Conservation (phyloP, 2,113 vertebrate species). For the Chlamydotis undulata region DNA sequence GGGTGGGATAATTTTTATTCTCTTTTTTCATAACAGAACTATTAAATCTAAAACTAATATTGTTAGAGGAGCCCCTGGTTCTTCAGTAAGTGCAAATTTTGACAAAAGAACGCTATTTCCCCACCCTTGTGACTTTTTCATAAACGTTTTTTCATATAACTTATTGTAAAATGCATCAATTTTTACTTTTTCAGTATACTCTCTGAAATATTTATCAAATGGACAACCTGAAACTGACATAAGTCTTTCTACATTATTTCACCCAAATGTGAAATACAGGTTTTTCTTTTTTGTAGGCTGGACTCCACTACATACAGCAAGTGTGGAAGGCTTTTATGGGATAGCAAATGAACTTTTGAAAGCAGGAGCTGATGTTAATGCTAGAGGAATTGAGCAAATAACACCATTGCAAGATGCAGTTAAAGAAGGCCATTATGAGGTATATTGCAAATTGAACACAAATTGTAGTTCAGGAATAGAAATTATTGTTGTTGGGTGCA, state of each 20-base stretch:
- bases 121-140: background rate
- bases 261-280: background rate
- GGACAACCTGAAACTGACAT: background rate
- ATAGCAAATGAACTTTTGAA: conserved; percentile 74
- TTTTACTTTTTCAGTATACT: background rate
- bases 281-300: conserved; percentile 73
- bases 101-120: background rate
- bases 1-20: background rate
- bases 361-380: conserved; percentile 81
- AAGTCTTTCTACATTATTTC: background rate
- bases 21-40: background rate
- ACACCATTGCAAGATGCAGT: conserved; percentile 84
- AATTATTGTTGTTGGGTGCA: background rate
- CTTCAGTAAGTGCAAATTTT: background rate
- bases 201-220: background rate
- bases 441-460: conserved; percentile 22
- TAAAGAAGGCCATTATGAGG: conserved; percentile 73
- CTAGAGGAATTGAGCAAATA: conserved; percentile 63
- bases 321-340: conserved; percentile 59
- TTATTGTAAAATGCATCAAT: background rate
- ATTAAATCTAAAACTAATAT: background rate
- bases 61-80: background rate
- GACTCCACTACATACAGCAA: conserved; percentile 82
- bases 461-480: background rate
- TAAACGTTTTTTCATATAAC: background rate